phyloP scores from a whole-genome alignment of 2,797 vertebrate genomes.

The Coendou prehensilis region DNA sequence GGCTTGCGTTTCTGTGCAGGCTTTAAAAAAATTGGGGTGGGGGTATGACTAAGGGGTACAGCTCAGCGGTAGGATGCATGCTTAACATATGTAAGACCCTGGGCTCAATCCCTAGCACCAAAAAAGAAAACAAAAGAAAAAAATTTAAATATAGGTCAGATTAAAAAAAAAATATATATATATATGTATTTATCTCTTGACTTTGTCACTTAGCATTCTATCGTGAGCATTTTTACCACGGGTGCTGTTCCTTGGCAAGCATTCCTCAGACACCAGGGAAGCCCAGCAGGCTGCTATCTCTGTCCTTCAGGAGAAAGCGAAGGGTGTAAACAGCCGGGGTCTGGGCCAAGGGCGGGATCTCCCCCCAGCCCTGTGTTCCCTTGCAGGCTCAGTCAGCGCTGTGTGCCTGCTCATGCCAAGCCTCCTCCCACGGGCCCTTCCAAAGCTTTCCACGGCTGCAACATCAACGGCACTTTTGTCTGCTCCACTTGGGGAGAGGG shows the following conservation, averaged over 20 bases:
- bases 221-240: background rate
- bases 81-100: background rate
- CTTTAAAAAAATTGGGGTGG: background rate
- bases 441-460: constrained; percentile 34
- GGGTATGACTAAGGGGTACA: too few species aligned
- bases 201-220: background rate
- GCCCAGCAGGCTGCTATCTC: background rate
- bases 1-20: background rate
- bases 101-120: too few species aligned
- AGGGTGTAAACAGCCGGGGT: background rate
- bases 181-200: background rate
- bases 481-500: constrained; percentile 47
- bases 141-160: background rate
- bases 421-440: constrained; percentile 68
- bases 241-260: background rate
- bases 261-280: background rate
- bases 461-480: constrained; percentile 75
- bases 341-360: background rate
- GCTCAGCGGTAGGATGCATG: background rate
- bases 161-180: background rate
- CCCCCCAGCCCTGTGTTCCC: background rate
- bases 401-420: background rate
- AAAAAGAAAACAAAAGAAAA: background rate
- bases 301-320: background rate
- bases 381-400: background rate